These are phyloP conservation scores for Trissolcus brochymenae DNA, from an alignment of 2,888 invertebrate genomes.

Conservation along the genomic window DNA sequence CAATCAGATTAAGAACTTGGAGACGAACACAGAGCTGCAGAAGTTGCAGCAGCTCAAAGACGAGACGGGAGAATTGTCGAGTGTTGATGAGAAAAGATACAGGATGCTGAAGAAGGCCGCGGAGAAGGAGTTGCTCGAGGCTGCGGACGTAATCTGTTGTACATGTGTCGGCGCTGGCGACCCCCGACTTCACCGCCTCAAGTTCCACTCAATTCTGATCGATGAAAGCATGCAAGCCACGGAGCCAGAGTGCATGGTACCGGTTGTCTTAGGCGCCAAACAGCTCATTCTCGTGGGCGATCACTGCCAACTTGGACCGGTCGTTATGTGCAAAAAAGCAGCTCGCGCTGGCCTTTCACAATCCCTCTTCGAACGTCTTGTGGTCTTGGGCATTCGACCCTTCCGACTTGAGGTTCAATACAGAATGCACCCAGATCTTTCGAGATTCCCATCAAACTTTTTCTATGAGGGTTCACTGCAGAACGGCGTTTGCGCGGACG, in stretches of 20 bases:
- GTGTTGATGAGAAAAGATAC: slow-evolving; percentile 96
- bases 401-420: slow-evolving; percentile 98
- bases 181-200: slow-evolving; percentile 92
- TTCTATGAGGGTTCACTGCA: slow-evolving; percentile 99
- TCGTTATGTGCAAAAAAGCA: slow-evolving; percentile 99
- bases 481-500: slow-evolving; percentile 98
- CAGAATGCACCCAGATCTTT: slow-evolving; percentile 98
- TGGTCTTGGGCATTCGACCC: slow-evolving; percentile 97
- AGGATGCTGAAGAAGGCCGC: slow-evolving; percentile 89
- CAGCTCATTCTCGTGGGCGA: slow-evolving; percentile 98
- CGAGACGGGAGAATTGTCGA: slow-evolving; percentile 97
- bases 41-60: slow-evolving; percentile 98
- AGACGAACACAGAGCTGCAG: slow-evolving; percentile 93
- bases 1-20: slow-evolving; percentile 97
- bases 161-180: slow-evolving; percentile 99
- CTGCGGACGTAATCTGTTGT: slow-evolving; percentile 99
- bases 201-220: slow-evolving; percentile 96
- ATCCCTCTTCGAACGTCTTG: slow-evolving; percentile 96
- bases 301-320: slow-evolving; percentile 99
- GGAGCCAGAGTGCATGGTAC: slow-evolving; percentile 99
- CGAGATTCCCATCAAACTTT: slow-evolving; percentile 98
- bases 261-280: slow-evolving; percentile 97
- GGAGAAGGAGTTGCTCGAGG: slow-evolving; percentile 92
- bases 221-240: slow-evolving; percentile 98
- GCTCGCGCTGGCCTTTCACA: slow-evolving; percentile 97